Evolutionary conservation across 1,140 invertebrate genomes (phyloP), one percentile per base, ranked within the genome.

Genomic region (Musca domestica): DNA sequence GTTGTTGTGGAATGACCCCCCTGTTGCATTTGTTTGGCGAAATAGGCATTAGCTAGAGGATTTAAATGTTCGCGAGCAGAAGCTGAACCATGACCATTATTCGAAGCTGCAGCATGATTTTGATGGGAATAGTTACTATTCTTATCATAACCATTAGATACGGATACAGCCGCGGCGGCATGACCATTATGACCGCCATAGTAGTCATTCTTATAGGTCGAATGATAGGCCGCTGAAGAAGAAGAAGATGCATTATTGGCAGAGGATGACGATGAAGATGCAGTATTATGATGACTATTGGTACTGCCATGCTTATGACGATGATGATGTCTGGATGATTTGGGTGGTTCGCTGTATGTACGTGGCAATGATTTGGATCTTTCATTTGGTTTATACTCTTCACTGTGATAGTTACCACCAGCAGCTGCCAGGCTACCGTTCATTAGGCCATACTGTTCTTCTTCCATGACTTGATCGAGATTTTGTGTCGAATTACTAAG

Each of bases 391-490:
- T 80, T 67, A 48, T 72, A 77, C 52, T 80, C 76, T 27, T 79
- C 74, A 56, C 56, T 64, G 25, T 34, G 34, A 25, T 25, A 54
- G 17, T 52, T 67, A 54, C 48, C 56, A 54, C 52, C 66, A 41
- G 63, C 70, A 15, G 77, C 72, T 1, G 64, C 75, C 10, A 67
- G 64, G 7, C 46, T 30, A 67, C 64, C 71, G 69, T 68, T 74
- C 54, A 69, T 66, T 20, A 64, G 47, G 14, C 68, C 14, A 70
- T 72, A 41, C 74, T 67, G 76, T 47, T 76, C 74, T 27, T 81
- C 86, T 71, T 87, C 86, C 14, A 86, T 69, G 14, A 87, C 85
- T 68, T 87, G 86, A 70, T 87, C 86, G 15, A 87, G 74, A 74
- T 82, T 81, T 58, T 78, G 78, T n/a, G 67, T 79, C 10, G 80